Conservation (phyloP, 2,113 vertebrate genomes). For the Petrocephalus microphthalmus region DNA sequence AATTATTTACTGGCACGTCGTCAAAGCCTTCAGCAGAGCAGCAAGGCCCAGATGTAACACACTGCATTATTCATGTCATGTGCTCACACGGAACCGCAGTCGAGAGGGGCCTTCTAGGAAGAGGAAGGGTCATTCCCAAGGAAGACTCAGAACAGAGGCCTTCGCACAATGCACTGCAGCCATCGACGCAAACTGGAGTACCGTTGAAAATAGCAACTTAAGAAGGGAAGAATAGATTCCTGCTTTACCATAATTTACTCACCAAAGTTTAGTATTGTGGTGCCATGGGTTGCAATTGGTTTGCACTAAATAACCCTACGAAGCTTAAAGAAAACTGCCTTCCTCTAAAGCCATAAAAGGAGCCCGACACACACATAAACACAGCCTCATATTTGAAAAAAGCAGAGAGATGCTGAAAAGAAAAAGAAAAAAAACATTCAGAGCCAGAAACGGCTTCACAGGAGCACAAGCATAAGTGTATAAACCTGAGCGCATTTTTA, state of each 20-base stretch:
- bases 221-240: slow-evolving; percentile 20
- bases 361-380: background rate
- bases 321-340: background rate
- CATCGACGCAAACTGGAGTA: background rate
- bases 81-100: background rate
- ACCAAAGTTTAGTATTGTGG: slow-evolving; percentile 21
- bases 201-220: slow-evolving; percentile 9
- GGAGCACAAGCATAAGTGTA: background rate
- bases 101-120: background rate
- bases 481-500: background rate
- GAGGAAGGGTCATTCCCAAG: background rate
- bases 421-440: background rate
- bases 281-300: slow-evolving; percentile 1
- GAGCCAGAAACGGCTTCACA: background rate
- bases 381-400: background rate
- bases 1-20: slow-evolving; percentile 29
- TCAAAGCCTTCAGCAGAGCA: background rate
- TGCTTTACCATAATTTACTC: slow-evolving; percentile 32
- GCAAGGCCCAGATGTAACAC: slow-evolving; percentile 12
- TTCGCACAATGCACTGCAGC: background rate
- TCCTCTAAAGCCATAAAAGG: background rate
- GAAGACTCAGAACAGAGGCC: background rate
- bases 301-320: background rate
- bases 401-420: background rate
- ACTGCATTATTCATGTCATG: slow-evolving; percentile 27